Evolutionary conservation across 2,888 invertebrate species (phyloP).

Genomic region (Trichopoda pennipes): DNA sequence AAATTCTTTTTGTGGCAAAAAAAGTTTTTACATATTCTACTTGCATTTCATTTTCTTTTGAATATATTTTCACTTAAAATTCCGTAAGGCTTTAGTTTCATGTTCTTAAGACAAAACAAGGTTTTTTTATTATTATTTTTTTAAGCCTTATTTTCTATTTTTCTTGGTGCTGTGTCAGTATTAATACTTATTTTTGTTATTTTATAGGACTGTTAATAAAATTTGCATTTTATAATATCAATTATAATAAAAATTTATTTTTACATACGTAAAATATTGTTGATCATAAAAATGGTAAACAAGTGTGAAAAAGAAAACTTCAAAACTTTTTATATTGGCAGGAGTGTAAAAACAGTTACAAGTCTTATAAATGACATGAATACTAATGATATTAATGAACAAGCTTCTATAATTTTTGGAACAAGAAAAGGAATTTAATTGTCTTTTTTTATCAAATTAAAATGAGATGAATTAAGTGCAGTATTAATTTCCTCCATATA

Average conservation of each 20-base stretch:
- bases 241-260: conserved; percentile 56
- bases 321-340: no score
- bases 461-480: no score
- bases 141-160: neutral
- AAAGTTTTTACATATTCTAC: neutral
- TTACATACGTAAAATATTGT: neutral
- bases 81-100: conserved; percentile 27
- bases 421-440: no score
- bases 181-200: conserved; percentile 27
- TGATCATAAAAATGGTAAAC: no score
- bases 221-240: conserved; percentile 61
- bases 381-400: no score
- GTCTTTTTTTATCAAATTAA: neutral
- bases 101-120: conserved; percentile 8
- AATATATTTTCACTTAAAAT: conserved; percentile 25
- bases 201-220: conserved; percentile 55
- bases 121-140: neutral
- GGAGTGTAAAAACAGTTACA: no score
- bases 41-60: neutral
- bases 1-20: conserved; percentile 4
- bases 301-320: no score
- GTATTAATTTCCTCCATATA: no score
- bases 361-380: no score
- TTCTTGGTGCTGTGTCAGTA: neutral
- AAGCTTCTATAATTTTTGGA: no score